Evolutionary conservation across 1,140 invertebrate species (phyloP), one percentile per base, ranked within the genome.

Genomic region (Pseudomyrmex gracilis): DNA sequence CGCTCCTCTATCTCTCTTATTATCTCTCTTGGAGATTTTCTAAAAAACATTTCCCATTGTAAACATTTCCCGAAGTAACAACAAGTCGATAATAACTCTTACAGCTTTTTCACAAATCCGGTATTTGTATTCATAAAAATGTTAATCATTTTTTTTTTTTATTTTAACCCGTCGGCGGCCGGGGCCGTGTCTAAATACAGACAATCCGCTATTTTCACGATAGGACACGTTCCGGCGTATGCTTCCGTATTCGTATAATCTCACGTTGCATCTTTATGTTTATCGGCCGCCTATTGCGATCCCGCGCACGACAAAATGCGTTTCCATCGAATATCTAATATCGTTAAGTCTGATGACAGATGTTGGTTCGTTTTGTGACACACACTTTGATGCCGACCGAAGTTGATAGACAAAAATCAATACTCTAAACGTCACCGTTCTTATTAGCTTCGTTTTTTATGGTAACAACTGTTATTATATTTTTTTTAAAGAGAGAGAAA

Each of bases 241-340:
- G 60, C 49, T 82, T 68, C 53, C 60, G n/a, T 49, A 80, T 63
- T 82, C 43, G 53, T 53, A 73, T 64, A 87, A 87, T 87, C 86
- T 87, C 85, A 84, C 86, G 86, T 87, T 80, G 85, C 82, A 87
- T 87, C 86, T 87, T 87, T 87, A 87, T 60, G 76, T 70, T 83
- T 87, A 87, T 87, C 86, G 85, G 10, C 15, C 82, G 60, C 34
- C 34, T 83, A 71, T 80, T 70, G 45, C 55, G 82, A 73, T 60
- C 1, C n/a, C 24, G 45, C 61, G 61, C 43, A n/a, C 43, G 57
- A 17, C 24, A 71, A 80, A 51, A 78, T 20, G 80, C 60, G 43
- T 45, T 64, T 22, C 43, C 34, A 64, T 71, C 58, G 13, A 47
- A 61, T 45, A n/a, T 80, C 49, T 67, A 78, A 78, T 70, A 58